Evolutionary conservation across 2,888 invertebrate species (phyloP).

Genomic region (Scaptomyza parva): DNA sequence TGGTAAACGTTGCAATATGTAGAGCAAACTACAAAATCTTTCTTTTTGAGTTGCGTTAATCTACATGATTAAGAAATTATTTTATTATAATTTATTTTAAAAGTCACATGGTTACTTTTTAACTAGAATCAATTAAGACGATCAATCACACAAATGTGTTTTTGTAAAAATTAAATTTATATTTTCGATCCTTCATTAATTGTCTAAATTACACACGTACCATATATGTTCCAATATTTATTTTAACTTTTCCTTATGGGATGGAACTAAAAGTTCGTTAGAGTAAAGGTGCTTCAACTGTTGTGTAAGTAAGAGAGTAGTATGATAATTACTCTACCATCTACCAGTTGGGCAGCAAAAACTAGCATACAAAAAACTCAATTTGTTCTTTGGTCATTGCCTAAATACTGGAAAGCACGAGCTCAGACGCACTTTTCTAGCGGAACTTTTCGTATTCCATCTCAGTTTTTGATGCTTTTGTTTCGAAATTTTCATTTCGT

Average conservation of each 20-base stretch:
- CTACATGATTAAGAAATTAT: background rate
- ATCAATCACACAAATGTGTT: too few species aligned
- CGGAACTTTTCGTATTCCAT: conserved; percentile 8
- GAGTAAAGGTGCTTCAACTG: background rate
- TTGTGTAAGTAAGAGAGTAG: background rate
- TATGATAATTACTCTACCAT: conserved; percentile 31
- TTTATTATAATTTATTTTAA: too few species aligned
- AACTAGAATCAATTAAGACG: too few species aligned
- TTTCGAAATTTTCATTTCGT: conserved; percentile 63
- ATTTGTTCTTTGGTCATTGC: conserved; percentile 2
- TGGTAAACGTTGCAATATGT: background rate
- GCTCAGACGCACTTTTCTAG: conserved; percentile 20
- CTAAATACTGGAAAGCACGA: conserved; percentile 20
- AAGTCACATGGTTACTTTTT: too few species aligned
- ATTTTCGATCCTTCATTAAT: too few species aligned
- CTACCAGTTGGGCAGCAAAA: conserved; percentile 19
- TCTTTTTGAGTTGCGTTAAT: background rate
- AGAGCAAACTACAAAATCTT: background rate
- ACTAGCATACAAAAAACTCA: conserved; percentile 11
- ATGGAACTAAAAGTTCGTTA: background rate
- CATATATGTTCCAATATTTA: too few species aligned
- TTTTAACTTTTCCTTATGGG: too few species aligned
- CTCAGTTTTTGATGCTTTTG: conserved; percentile 49
- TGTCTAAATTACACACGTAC: too few species aligned
- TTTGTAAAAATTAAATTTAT: too few species aligned